phyloP scores from a whole-genome alignment of 1,140 invertebrate species.

The Drosophila nebulosa region DNA sequence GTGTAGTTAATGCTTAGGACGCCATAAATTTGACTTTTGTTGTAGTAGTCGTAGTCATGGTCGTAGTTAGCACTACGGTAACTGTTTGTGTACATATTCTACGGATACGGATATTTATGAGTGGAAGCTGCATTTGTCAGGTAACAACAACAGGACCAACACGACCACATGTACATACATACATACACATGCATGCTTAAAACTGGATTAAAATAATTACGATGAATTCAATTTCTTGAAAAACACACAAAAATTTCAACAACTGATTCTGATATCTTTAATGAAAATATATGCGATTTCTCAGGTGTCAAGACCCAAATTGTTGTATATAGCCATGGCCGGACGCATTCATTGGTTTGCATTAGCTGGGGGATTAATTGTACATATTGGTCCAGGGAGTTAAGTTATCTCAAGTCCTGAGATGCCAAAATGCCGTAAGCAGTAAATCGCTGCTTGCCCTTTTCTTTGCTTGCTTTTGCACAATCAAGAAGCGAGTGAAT shows the following conservation, averaged over 20 bases:
- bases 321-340: background rate
- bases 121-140: constrained; percentile 34
- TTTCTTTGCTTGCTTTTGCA: background rate
- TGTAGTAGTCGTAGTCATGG: background rate
- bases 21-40: constrained; percentile 56
- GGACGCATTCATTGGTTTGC: background rate
- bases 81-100: background rate
- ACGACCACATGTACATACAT: no score
- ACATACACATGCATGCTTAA: background rate
- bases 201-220: background rate
- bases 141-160: no score
- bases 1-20: constrained; percentile 55
- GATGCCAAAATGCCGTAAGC: background rate
- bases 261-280: background rate
- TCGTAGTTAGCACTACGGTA: constrained; percentile 26
- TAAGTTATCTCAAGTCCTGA: background rate
- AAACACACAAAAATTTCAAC: background rate
- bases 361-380: background rate
- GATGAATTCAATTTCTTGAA: constrained; percentile 16
- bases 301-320: background rate
- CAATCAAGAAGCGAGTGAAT: background rate
- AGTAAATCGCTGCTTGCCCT: background rate
- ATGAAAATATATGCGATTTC: background rate
- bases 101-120: constrained; percentile 31
- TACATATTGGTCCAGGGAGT: background rate